A percentile compares a stretch with the other conserved stretches of the same genome.
phyloP scores from a whole-genome alignment of 2,113 vertebrate species.

The Strix aluco region DNA sequence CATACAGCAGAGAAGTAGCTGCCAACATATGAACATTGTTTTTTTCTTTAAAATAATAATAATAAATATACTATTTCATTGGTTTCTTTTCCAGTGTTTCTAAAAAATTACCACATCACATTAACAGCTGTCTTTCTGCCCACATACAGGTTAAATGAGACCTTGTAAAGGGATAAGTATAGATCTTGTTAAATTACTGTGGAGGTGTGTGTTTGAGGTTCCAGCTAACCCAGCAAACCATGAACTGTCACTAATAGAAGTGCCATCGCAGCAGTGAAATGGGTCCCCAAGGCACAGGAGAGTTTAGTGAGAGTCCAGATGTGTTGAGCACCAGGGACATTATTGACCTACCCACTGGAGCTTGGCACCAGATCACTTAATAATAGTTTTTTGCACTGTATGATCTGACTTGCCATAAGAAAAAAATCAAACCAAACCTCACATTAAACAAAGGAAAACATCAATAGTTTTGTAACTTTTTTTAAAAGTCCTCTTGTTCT shows the following conservation, averaged over 20 bases:
- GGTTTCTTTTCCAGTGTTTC: neutral
- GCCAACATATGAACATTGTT: neutral
- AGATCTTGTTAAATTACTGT: neutral
- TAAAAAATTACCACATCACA: neutral
- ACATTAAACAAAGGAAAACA: neutral
- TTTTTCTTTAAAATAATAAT: neutral
- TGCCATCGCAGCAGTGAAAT: neutral
- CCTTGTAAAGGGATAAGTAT: neutral
- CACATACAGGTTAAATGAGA: neutral
- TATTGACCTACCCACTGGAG: neutral
- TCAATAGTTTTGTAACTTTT: neutral
- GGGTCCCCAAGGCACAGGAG: neutral
- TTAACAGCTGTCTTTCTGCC: neutral
- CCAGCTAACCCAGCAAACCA: neutral
- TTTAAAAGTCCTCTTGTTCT: neutral
- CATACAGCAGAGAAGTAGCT: neutral
- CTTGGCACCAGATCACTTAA: neutral
- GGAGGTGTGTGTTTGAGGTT: neutral
- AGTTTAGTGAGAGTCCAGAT: neutral
- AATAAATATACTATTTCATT: neutral
- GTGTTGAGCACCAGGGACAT: neutral
- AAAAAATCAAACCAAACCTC: neutral
- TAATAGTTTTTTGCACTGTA: neutral
- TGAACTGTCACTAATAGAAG: neutral
- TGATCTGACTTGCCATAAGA: neutral